Conservation (phyloP, 2,797 vertebrate species). For the Sciaenops ocellatus region DNA sequence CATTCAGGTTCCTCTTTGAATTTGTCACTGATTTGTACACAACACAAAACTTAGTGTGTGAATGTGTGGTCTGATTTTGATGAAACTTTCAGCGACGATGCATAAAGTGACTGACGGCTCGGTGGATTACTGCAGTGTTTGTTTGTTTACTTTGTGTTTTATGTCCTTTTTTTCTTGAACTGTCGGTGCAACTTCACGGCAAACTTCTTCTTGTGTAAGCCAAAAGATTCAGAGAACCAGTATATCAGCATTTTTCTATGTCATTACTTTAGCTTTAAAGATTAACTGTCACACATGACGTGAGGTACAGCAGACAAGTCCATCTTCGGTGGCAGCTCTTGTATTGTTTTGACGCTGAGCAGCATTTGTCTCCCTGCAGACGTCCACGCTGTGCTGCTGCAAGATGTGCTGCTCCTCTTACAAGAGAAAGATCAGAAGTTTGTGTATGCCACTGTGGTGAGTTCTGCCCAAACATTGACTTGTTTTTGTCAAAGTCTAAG, state of each 20-base stretch:
- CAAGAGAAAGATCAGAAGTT: conserved; percentile 98
- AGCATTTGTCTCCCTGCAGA: conserved; percentile 80
- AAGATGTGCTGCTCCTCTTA: conserved; percentile 93
- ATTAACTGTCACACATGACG: neutral
- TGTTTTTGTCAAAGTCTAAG: neutral
- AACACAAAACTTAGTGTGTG: neutral
- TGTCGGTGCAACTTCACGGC: neutral
- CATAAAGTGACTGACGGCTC: neutral
- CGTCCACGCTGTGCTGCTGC: conserved; percentile 90
- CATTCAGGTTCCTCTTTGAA: neutral
- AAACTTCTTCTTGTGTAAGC: conserved; percentile 11
- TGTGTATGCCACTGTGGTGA: conserved; percentile 91
- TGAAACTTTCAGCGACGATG: neutral
- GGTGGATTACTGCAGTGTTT: neutral
- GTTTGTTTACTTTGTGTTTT: neutral
- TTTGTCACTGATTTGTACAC: neutral
- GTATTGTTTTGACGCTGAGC: conserved; percentile 26
- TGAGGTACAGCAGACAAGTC: neutral
- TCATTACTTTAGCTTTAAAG: neutral
- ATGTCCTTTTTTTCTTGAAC: neutral
- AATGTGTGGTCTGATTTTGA: no score
- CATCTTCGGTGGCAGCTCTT: neutral
- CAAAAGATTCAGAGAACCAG: conserved; percentile 2
- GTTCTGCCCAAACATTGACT: conserved; percentile 50
- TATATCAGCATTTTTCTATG: neutral